A percentile compares a stretch with the other conserved stretches of the same genome.
Conservation (phyloP, 2,797 vertebrate genomes). For the Eulemur albifrons region DNA sequence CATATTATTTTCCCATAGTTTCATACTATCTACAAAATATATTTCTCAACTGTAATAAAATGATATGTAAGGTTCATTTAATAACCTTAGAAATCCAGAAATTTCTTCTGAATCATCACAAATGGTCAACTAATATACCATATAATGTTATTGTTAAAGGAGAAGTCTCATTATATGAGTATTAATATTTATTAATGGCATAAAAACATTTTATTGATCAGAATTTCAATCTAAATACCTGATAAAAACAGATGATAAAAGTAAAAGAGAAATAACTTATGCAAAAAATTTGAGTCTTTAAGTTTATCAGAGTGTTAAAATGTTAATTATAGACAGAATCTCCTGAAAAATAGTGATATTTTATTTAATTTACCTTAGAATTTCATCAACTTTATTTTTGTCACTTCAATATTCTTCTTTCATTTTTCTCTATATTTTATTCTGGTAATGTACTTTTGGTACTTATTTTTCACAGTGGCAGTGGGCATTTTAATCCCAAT, state of each 20-base stretch:
- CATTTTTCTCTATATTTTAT: background rate
- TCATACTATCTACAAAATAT: background rate
- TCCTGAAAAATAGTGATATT: background rate
- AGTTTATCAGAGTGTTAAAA: background rate
- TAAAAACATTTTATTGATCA: background rate
- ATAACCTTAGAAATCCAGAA: background rate
- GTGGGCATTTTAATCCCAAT: slow-evolving; percentile 27
- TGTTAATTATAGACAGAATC: background rate
- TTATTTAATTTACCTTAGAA: slow-evolving; percentile 16
- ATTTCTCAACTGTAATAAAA: background rate
- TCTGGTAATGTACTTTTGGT: background rate
- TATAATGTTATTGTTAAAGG: background rate
- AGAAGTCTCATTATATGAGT: background rate
- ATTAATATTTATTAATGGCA: background rate
- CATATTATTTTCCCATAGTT: background rate
- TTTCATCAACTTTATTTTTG: background rate
- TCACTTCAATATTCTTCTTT: background rate
- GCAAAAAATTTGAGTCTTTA: background rate
- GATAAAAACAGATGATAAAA: background rate
- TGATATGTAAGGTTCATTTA: background rate
- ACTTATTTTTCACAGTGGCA: background rate
- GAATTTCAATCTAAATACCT: background rate
- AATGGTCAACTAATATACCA: background rate
- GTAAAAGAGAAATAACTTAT: background rate
- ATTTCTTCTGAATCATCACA: background rate